These are phyloP conservation scores for Pachyramphus minor DNA, from an alignment of 2,113 vertebrate species.

Conservation along the genomic window DNA sequence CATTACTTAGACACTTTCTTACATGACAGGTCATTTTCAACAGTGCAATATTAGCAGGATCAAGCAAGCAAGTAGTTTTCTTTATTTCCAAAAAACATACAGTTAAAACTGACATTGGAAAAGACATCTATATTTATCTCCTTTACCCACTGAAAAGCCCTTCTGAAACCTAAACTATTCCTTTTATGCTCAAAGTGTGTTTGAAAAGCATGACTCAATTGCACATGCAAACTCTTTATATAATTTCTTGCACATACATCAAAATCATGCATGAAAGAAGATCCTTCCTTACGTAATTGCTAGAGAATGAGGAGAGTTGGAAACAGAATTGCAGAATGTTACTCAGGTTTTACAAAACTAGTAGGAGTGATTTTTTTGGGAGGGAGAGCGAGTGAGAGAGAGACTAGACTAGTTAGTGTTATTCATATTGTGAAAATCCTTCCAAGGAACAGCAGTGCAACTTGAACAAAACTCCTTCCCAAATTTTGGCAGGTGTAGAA, in stretches of 20 bases:
- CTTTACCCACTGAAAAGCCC: not conserved
- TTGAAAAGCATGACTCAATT: not conserved
- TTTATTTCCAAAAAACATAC: not conserved
- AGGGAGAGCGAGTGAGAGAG: not conserved
- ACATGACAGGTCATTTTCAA: not conserved
- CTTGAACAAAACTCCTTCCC: not conserved
- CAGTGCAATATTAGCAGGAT: not conserved
- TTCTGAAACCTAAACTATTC: not conserved
- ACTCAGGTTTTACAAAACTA: not conserved
- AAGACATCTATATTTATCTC: not conserved
- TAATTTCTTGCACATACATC: not conserved
- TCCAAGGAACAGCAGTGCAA: not conserved
- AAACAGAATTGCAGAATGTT: not conserved
- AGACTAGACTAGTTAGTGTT: not conserved
- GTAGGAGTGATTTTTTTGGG: not conserved
- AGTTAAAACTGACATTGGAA: not conserved
- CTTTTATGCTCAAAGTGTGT: not conserved
- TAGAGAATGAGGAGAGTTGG: not conserved
- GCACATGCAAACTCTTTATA: not conserved
- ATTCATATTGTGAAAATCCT: not conserved
- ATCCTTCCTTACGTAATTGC: not conserved
- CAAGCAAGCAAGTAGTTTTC: not conserved
- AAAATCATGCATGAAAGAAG: not conserved
- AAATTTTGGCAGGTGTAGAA: slow-evolving; percentile 20
- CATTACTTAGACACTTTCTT: not conserved